These are phyloP conservation scores for Uloborus plumipes DNA, from an alignment of 2,888 invertebrate genomes.

Conservation along the genomic window DNA sequence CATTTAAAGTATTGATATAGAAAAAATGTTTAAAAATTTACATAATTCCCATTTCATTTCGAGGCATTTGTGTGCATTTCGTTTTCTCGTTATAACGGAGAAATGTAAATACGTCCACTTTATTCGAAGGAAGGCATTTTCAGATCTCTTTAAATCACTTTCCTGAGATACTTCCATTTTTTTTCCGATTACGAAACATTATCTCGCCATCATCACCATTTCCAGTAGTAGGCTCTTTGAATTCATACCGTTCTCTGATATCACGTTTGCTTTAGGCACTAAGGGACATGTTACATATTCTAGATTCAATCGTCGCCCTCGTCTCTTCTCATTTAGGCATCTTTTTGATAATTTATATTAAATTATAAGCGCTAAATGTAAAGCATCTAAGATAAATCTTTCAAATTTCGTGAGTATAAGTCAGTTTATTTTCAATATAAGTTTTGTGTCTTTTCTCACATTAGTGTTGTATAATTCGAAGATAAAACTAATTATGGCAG, in stretches of 20 bases:
- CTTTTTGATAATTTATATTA: conserved; percentile 16
- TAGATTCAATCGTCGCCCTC: conserved; percentile 25
- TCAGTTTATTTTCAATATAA: conserved; percentile 16
- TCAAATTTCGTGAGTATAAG: conserved; percentile 5
- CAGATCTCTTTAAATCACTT: conserved; percentile 24
- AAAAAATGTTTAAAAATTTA: too few species aligned
- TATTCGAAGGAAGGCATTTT: conserved; percentile 18
- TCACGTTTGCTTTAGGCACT: conserved; percentile 65
- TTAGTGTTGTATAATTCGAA: conserved; percentile 26
- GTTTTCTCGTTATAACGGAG: too few species aligned
- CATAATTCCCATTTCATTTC: too few species aligned
- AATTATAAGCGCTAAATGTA: conserved; percentile 56
- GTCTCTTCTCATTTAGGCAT: conserved; percentile 24
- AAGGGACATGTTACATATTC: conserved; percentile 50
- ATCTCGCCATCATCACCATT: background rate
- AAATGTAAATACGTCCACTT: too few species aligned
- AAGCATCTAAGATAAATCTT: conserved; percentile 54
- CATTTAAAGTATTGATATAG: too few species aligned
- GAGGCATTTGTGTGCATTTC: too few species aligned
- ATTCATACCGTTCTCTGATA: conserved; percentile 40
- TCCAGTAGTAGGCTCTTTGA: conserved; percentile 3
- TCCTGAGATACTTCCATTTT: conserved; percentile 35
- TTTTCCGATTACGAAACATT: conserved; percentile 7
- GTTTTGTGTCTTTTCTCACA: conserved; percentile 12
- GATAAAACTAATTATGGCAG: conserved; percentile 49